Base-by-base conservation (phyloP, 2,888 invertebrate species). In the Taenaris catops region DNA sequence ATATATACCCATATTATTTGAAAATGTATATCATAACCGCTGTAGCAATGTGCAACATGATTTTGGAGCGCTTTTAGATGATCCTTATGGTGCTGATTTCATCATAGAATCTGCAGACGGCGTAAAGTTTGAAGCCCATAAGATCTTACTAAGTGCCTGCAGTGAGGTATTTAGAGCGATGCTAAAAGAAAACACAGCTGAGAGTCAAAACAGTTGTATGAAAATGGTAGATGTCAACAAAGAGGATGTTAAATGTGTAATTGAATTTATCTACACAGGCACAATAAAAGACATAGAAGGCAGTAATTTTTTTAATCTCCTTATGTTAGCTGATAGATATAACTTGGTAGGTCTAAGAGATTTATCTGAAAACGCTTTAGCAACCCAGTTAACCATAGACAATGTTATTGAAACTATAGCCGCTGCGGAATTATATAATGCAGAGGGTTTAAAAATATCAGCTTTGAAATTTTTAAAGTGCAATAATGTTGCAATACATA, bases 141-240 rank as follows among this genome's bases (percentile, higher is more conserved):
- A 71, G 53, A 48, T 59, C 1, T 50, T 84, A 1, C 47, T 84
- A 2, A 59, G 63, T 20, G 63, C 66, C 0, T 68, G 73, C 32
- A 84, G 86, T 44, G 83, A 83, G 36, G 81, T 84, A 0, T 86
- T 86, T 42, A 78, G 74, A 44, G 84, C 86, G 4, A 86, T 86
- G 86, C 55, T 86, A 0, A 78, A 74, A 44, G 74, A 70, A 18
- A 81, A 81, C 12, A 84, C 79, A 0, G 79, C 74, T 0, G 84
- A 86, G 44, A 75, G 74, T 38, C 69, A 72, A 45, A 80, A 72
- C 31, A 68, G 61, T 29, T 66, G 52, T 45, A 76, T 84, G 0
- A 76, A 72, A 44, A 55, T 83, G 10, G 46, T 70, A 8, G 81
- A 81, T 54, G 69, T 78, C 0, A 45, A 48, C 8, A 67, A 64